Conservation (phyloP, 2,113 vertebrate species). For the Todiramphus saurophagus region DNA sequence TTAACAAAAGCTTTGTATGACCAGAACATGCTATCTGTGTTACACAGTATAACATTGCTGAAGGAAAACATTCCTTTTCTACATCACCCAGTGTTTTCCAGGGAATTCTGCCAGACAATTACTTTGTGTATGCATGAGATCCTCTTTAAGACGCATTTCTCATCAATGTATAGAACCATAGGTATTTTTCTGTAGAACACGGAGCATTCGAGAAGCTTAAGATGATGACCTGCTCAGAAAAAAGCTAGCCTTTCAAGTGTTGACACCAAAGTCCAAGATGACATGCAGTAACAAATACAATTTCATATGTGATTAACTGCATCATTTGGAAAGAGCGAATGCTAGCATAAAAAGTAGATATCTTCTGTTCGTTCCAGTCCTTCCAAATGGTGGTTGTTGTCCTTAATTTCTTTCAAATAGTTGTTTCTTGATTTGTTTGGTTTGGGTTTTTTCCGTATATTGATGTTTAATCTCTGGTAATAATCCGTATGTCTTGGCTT, state of each 20-base stretch:
- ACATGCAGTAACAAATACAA: neutral
- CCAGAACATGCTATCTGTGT: constrained; percentile 37
- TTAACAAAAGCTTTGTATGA: constrained; percentile 58
- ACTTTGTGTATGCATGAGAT: neutral
- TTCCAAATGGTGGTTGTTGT: neutral
- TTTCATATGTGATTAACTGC: neutral
- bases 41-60: neutral
- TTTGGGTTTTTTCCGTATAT: neutral
- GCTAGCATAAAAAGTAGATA: neutral
- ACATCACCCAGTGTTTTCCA: neutral
- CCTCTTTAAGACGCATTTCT: neutral
- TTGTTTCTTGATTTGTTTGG: too few relatives aligned
- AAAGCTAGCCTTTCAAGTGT: neutral
- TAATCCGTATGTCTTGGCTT: neutral
- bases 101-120: neutral
- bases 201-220: neutral
- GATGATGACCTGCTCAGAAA: neutral
- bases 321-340: neutral
- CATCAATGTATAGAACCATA: neutral
- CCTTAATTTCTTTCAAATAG: neutral
- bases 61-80: constrained; percentile 1
- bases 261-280: neutral
- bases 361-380: neutral
- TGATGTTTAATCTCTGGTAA: neutral
- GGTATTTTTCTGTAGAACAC: neutral